A percentile compares a stretch with the other conserved stretches of the same genome.
phyloP scores from a whole-genome alignment of 2,797 vertebrate genomes.

The Carduelis carduelis region DNA sequence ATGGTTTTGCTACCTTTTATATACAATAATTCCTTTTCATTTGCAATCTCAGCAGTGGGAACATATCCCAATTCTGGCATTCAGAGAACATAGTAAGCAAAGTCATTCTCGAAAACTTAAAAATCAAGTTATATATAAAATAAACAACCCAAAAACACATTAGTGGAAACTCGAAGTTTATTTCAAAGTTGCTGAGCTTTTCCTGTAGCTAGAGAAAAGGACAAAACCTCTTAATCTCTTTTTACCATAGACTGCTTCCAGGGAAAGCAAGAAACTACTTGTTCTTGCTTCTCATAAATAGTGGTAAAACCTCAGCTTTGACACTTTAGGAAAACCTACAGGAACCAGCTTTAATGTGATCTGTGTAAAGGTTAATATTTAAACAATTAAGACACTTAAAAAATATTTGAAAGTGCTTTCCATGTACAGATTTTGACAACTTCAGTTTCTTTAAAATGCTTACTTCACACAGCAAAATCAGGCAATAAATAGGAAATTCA shows the following conservation, averaged over 20 bases:
- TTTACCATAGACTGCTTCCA: background rate
- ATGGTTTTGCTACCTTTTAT: background rate
- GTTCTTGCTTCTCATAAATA: background rate
- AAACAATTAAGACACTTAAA: background rate
- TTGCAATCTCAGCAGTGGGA: background rate
- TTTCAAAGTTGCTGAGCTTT: background rate
- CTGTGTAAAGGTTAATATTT: background rate
- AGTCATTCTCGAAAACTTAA: background rate
- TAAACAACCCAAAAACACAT: background rate
- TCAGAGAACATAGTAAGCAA: background rate
- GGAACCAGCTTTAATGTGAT: background rate
- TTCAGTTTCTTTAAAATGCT: background rate
- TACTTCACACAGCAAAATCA: background rate
- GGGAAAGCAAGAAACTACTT: background rate
- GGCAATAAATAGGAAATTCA: background rate
- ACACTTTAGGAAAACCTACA: background rate
- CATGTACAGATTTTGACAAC: background rate
- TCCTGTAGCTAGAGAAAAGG: background rate
- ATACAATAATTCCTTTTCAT: background rate
- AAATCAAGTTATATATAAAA: background rate
- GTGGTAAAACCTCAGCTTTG: background rate
- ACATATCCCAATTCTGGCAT: background rate
- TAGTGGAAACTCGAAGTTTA: background rate
- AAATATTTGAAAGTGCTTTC: background rate
- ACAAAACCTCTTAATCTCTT: background rate